Conservation (phyloP, 2,888 invertebrate species). For the Ligdia adustata region DNA sequence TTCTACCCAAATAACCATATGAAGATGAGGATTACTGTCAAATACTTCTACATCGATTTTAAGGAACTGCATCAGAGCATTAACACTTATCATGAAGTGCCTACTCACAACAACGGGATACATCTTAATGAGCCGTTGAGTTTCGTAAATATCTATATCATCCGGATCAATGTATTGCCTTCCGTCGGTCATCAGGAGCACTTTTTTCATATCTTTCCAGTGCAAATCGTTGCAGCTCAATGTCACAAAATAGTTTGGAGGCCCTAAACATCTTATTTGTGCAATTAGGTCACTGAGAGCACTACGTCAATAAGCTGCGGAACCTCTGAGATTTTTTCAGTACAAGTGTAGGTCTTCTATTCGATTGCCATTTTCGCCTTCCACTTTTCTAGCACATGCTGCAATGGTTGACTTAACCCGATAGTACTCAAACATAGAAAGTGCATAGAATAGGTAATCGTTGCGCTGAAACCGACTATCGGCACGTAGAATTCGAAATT, state of each 20-base stretch:
- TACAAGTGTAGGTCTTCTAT: not conserved
- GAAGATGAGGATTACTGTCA: not conserved
- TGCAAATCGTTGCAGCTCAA: not conserved
- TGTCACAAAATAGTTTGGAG: not conserved
- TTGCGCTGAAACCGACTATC: constrained; percentile 3
- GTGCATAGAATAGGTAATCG: constrained; percentile 3
- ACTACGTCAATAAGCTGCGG: not conserved
- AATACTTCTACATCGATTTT: not conserved
- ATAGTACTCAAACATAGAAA: constrained; percentile 1
- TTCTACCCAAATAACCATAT: constrained; percentile 1
- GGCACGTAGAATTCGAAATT: not conserved
- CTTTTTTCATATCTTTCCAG: not conserved
- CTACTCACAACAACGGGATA: not conserved
- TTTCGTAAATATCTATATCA: not conserved
- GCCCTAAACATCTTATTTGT: constrained; percentile 1
- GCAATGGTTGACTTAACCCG: not conserved
- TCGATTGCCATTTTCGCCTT: not conserved
- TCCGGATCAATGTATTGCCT: no score
- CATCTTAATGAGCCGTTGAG: not conserved
- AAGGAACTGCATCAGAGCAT: not conserved
- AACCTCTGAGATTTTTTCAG: not conserved
- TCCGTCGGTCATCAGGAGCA: not conserved
- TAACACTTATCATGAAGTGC: not conserved
- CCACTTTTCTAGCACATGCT: not conserved
- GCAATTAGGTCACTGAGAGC: not conserved